These are phyloP conservation scores for Philaenus spumarius DNA, from an alignment of 1,140 invertebrate species.

Conservation along the genomic window DNA sequence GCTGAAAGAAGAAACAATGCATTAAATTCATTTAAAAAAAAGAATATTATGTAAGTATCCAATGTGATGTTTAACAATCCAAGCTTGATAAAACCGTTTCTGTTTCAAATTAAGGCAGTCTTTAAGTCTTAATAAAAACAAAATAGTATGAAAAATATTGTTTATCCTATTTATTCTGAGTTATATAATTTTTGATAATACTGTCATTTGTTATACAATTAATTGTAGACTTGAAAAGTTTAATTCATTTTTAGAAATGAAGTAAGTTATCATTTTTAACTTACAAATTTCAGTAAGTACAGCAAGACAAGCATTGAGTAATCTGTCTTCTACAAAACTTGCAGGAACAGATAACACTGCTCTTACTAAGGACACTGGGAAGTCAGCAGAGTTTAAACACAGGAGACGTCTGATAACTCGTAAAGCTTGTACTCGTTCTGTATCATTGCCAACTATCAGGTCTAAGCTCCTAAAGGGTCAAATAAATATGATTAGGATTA, in stretches of 20 bases:
- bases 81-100: too few species aligned
- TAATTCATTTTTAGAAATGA: constrained; percentile 1
- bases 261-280: constrained; percentile 19
- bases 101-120: too few species aligned
- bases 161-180: too few species aligned
- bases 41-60: too few species aligned
- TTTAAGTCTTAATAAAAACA: too few species aligned
- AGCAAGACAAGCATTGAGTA: constrained; percentile 74
- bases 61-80: too few species aligned
- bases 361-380: constrained; percentile 57
- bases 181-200: too few species aligned
- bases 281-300: constrained; percentile 76
- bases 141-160: too few species aligned
- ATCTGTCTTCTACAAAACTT: constrained; percentile 67
- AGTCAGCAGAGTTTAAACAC: constrained; percentile 53
- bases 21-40: too few species aligned
- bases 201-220: too few species aligned
- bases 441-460: constrained; percentile 73
- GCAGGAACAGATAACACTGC: constrained; percentile 70
- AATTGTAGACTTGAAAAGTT: constrained; percentile 9
- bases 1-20: too few species aligned
- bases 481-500: too few species aligned
- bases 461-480: constrained; percentile 70
- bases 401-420: constrained; percentile 69
- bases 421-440: constrained; percentile 83